These are phyloP conservation scores for Nyctibius bracteatus DNA, from an alignment of 2,113 vertebrate genomes.

Conservation along the genomic window DNA sequence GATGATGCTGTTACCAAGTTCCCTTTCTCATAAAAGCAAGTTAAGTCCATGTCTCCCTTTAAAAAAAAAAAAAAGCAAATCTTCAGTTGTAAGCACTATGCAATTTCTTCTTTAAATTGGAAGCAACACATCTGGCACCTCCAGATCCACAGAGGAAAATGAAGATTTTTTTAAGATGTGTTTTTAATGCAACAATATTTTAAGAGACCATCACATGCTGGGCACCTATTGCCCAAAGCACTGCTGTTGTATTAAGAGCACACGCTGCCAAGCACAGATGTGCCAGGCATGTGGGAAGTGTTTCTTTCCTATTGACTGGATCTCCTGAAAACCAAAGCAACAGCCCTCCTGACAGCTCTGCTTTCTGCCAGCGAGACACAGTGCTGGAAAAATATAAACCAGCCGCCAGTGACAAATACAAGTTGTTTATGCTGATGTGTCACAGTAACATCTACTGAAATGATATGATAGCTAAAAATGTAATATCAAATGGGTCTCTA, in stretches of 20 bases:
- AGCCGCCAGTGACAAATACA: not conserved
- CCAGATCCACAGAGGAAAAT: not conserved
- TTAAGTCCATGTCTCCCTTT: not conserved
- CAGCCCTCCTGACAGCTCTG: not conserved
- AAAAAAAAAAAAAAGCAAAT: not conserved
- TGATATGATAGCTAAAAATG: not conserved
- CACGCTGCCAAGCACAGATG: not conserved
- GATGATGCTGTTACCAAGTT: not conserved
- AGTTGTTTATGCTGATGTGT: not conserved
- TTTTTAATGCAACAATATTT: not conserved
- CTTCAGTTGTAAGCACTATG: not conserved
- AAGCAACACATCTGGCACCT: not conserved
- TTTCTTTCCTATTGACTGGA: not conserved
- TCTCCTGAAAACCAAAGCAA: not conserved
- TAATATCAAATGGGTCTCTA: not conserved
- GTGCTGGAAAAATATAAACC: conserved; percentile 15
- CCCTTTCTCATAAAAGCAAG: not conserved
- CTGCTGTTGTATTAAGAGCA: not conserved
- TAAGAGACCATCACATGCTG: not conserved
- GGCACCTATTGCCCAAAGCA: not conserved
- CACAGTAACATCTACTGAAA: not conserved
- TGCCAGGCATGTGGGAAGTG: not conserved
- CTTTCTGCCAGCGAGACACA: not conserved
- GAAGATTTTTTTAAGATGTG: not conserved
- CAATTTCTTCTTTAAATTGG: not conserved